phyloP scores from a whole-genome alignment of 2,888 invertebrate species.

The Xanthorhoe spadicearia region DNA sequence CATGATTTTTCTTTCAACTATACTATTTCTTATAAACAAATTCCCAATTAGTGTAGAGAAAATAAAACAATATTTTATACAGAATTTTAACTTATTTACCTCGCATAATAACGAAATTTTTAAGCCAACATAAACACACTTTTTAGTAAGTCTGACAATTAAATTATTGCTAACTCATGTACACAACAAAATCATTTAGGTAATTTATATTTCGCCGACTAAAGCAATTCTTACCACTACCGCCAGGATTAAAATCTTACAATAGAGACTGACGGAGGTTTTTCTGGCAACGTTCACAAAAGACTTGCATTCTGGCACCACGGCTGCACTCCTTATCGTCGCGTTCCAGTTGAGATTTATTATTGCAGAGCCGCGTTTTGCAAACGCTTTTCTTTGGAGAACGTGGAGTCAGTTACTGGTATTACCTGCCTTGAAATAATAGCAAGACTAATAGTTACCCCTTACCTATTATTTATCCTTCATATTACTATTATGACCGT shows the following conservation, averaged over 20 bases:
- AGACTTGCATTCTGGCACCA: constrained; percentile 43
- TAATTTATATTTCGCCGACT: neutral
- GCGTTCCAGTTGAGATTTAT: constrained; percentile 55
- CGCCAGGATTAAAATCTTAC: constrained; percentile 12
- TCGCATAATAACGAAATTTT: too few relatives aligned
- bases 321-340: constrained; percentile 51
- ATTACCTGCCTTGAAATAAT: neutral
- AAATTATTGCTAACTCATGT: too few relatives aligned
- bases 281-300: constrained; percentile 39
- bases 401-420: neutral
- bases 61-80: too few relatives aligned
- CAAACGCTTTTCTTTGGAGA: constrained; percentile 11
- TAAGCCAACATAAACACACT: too few relatives aligned
- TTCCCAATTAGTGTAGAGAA: too few relatives aligned
- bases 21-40: too few relatives aligned
- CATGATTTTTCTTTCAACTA: too few relatives aligned
- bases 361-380: constrained; percentile 30
- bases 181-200: neutral
- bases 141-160: too few relatives aligned
- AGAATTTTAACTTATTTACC: too few relatives aligned
- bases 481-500: too few relatives aligned
- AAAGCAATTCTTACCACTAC: neutral
- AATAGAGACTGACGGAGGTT: constrained; percentile 18
- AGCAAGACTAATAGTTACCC: neutral
- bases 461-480: too few relatives aligned